Evolutionary conservation across 2,888 invertebrate genomes (phyloP).

Genomic region (Isoperla grammatica): DNA sequence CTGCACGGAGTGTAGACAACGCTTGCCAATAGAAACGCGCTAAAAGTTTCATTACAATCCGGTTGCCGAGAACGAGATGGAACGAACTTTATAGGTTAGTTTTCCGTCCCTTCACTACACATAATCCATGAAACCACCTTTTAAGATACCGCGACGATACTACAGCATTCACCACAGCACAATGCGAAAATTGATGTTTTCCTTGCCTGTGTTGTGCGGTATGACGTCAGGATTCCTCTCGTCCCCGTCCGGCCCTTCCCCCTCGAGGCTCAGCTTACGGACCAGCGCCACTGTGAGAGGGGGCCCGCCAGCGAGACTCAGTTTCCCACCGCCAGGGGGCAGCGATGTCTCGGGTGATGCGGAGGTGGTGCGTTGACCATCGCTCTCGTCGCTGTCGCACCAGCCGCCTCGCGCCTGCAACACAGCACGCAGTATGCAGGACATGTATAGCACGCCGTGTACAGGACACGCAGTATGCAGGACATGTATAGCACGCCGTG

Average conservation of each 20-base stretch:
- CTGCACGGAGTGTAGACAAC: no score
- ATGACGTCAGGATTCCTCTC: slow-evolving; percentile 29
- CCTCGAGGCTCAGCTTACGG: background rate
- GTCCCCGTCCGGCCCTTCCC: slow-evolving; percentile 18
- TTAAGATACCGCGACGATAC: no score
- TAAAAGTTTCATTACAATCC: no score
- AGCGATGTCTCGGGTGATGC: slow-evolving; percentile 31
- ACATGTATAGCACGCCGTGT: background rate
- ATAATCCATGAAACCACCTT: no score
- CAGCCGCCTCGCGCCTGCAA: slow-evolving; percentile 15
- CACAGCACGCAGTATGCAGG: background rate
- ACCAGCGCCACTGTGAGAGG: slow-evolving; percentile 17
- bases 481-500: background rate
- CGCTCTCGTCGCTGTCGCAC: slow-evolving; percentile 21
- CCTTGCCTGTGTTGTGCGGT: slow-evolving; percentile 25
- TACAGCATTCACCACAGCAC: no score
- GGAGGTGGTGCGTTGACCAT: slow-evolving; percentile 18
- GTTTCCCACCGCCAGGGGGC: slow-evolving; percentile 24
- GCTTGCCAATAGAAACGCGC: no score
- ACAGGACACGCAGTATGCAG: background rate
- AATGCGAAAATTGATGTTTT: no score
- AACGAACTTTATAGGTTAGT: no score
- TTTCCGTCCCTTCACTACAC: no score
- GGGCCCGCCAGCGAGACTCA: background rate
- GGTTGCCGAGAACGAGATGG: no score